Evolutionary conservation across 2,113 vertebrate genomes (phyloP), one percentile per base, ranked within the genome.

Genomic region (Aspidoscelis tigris): DNA sequence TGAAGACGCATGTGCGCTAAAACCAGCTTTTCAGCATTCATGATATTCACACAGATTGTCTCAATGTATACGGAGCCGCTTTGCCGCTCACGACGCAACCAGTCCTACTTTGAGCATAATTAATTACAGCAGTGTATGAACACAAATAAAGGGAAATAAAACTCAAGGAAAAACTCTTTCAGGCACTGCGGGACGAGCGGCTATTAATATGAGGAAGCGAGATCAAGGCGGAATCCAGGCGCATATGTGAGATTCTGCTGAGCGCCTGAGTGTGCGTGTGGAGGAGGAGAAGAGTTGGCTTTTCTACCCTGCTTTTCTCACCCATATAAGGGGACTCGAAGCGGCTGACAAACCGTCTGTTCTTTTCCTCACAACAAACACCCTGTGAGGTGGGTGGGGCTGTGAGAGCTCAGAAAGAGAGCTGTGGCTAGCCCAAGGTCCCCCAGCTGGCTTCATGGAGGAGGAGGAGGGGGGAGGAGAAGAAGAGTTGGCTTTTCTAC

Each of bases 61-160:
- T 89, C 82, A 73, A 47, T 0, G 2, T 47, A 76, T 87, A 87
- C 82, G 84, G 7, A 47, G 84, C 24, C 69, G 76, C 76, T 85
- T 80, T 47, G 24, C 58, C 12, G 66, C 83, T 9, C 66, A 78
- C 44, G 64, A 78, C 76, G 43, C 78, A 82, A 81, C 21, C 58
- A 50, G 26, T 61, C 76, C 50, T 16, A 0, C n/a, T 70, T 41
- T 61, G 91, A 90, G 72, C 5, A 39, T 3, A 86, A 64, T 10
- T 12, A 50, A 66, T 47, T 74, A 14, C 9, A n/a, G 50, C 64
- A 33, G 53, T 20, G 14, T 44, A 39, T 22, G 61, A 50, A 65
- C 71, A 44, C 81, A 10, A 24, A 88, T 83, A 64, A 39, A n/a
- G n/a, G 1, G 5, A 14, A 21, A 33, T 26, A 9, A 6, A 26